phyloP scores from a whole-genome alignment of 2,888 invertebrate genomes.

The Heliconius ethilla region DNA sequence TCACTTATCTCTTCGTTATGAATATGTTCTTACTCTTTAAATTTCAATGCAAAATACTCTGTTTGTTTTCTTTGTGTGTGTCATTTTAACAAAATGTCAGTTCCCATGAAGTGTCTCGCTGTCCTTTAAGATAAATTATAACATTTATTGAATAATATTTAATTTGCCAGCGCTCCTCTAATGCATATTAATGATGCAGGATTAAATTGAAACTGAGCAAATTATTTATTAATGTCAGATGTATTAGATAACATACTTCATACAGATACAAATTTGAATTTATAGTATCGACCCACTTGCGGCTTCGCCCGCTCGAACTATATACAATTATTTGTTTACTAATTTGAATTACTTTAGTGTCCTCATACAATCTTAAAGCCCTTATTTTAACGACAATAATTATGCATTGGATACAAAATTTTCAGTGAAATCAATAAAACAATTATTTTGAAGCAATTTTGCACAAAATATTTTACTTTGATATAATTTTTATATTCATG shows the following conservation, averaged over 20 bases:
- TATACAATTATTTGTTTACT: no score
- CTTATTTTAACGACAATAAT: no score
- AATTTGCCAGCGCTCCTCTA: constrained; percentile 26
- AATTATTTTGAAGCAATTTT: no score
- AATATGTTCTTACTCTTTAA: not conserved
- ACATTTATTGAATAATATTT: constrained; percentile 35
- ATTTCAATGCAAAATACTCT: constrained; percentile 21
- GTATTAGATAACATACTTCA: not conserved
- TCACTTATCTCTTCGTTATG: not conserved
- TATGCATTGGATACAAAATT: no score
- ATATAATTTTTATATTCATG: no score
- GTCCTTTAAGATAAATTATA: constrained; percentile 39
- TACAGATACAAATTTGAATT: not conserved
- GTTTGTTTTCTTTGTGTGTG: constrained; percentile 37
- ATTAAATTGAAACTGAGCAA: not conserved
- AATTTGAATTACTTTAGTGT: no score
- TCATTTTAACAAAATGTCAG: constrained; percentile 46
- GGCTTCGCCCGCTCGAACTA: not conserved
- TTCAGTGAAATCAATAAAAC: no score
- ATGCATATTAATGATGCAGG: constrained; percentile 30
- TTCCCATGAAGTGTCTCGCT: constrained; percentile 41
- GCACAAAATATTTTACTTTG: no score
- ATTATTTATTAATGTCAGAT: constrained; percentile 7
- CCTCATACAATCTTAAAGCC: no score
- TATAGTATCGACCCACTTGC: no score